Evolutionary conservation across 2,888 invertebrate genomes (phyloP), one percentile per base, ranked within the genome.

Genomic region (Coenonympha glycerion): DNA sequence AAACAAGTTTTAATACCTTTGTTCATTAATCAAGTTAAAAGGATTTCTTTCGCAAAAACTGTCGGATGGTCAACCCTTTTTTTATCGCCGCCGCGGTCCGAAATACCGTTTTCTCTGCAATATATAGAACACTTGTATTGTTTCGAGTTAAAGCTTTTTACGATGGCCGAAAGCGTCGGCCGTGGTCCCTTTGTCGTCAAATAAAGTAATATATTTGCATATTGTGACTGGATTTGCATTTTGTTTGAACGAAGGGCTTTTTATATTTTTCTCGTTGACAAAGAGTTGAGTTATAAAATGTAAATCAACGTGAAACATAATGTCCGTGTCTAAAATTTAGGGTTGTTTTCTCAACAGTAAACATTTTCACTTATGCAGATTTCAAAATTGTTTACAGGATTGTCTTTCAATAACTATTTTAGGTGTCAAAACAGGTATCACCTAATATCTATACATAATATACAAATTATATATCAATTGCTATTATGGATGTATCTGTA

Each of bases 1-100:
- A 76, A 76, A 82, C 71, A 57, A 75, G 78, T 73, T 73, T 79
- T 77, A 75, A 81, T 72, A 48, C 78, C 63, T 74, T 83, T 83
- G 79, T 81, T 64, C 72, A 77, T 79, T 79, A 83, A 83, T 84
- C 76, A 79, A 76, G 69, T 70, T 78, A 81, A 81, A 80, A 69
- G 77, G 77, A 77, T 78, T 79, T 72, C 55, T 56, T 63, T 56
- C 68, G 53, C 76, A 79, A 79, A 78, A 81, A 80, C 58, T 63
- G 52, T 68, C 66, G 73, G 75, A 71, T 68, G 64, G 58, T 50
- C 60, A 81, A 82, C 82, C 81, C 82, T 61, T 81, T 84, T 84
- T 45, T 83, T 83, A 59, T 51, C 57, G 55, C 59, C 58, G 33
- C 24, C 11, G 61, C n/a, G n/a, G n/a, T 52, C 57, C 41, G 49